Conservation (phyloP, 2,113 vertebrate genomes). For the Ranitomeya imitator region DNA sequence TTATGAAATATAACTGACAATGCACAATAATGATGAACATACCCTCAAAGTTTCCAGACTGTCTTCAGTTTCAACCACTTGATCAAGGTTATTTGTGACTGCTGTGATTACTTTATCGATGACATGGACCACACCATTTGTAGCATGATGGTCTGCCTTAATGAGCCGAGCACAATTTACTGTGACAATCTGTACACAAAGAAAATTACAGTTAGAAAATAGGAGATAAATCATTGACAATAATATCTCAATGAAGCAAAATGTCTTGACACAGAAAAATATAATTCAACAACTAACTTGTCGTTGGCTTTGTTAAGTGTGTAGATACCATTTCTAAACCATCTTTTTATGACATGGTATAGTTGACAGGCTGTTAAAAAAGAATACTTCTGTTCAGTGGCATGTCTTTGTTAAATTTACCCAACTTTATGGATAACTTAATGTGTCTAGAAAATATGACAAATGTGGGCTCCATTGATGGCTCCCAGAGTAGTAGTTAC, state of each 20-base stretch:
- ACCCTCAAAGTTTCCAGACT: slow-evolving; percentile 89
- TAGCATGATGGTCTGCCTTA: slow-evolving; percentile 93
- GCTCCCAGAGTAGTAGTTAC: not conserved
- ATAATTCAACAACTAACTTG: not conserved
- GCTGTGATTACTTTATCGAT: slow-evolving; percentile 95
- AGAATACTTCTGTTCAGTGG: too few species aligned
- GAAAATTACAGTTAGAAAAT: not conserved
- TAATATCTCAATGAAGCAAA: too few species aligned
- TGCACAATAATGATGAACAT: slow-evolving; percentile 55
- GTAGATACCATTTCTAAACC: too few species aligned
- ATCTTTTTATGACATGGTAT: too few species aligned
- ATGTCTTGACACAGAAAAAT: not conserved
- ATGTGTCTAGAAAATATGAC: too few species aligned
- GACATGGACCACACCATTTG: slow-evolving; percentile 95
- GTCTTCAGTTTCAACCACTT: slow-evolving; percentile 86
- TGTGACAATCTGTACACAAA: slow-evolving; percentile 83
- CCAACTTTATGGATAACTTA: not conserved
- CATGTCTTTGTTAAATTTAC: not conserved
- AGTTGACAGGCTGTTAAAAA: too few species aligned
- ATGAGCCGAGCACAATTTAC: slow-evolving; percentile 96
- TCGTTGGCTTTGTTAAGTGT: too few species aligned
- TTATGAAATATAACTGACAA: not conserved
- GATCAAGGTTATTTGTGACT: slow-evolving; percentile 82
- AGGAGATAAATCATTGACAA: not conserved
- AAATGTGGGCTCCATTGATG: not conserved